Evolutionary conservation across 2,797 vertebrate genomes (phyloP).

Genomic region (Chrysolophus pictus): DNA sequence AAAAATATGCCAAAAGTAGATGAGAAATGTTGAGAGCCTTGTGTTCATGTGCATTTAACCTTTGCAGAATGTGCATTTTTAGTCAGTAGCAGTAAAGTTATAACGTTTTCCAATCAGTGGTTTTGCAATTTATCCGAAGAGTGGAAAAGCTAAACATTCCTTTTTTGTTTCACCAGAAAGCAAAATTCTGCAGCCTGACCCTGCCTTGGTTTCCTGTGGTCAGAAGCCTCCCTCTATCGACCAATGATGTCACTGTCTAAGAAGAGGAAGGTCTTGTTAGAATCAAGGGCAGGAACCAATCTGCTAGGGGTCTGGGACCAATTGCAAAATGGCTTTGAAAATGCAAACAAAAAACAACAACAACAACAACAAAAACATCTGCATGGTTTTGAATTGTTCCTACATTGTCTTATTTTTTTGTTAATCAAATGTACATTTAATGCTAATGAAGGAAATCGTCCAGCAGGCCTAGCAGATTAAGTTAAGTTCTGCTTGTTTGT

Average conservation of each 20-base stretch:
- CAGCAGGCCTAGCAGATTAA: neutral
- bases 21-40: neutral
- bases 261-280: neutral
- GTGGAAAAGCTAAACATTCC: neutral
- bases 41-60: accelerated
- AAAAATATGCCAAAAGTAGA: neutral
- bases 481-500: neutral
- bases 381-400: neutral
- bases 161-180: neutral
- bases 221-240: constrained; percentile 66
- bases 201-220: neutral
- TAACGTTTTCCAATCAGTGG: neutral
- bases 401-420: neutral
- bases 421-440: neutral
- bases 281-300: neutral
- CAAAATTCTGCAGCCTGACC: neutral
- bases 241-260: neutral
- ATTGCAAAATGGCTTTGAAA: neutral
- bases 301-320: neutral
- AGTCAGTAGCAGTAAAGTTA: neutral
- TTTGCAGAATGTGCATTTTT: neutral
- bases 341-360: neutral
- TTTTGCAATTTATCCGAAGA: neutral
- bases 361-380: neutral
- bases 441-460: neutral